Evolutionary conservation across 2,797 vertebrate species (phyloP).

Genomic region (Nannoperca australis): DNA sequence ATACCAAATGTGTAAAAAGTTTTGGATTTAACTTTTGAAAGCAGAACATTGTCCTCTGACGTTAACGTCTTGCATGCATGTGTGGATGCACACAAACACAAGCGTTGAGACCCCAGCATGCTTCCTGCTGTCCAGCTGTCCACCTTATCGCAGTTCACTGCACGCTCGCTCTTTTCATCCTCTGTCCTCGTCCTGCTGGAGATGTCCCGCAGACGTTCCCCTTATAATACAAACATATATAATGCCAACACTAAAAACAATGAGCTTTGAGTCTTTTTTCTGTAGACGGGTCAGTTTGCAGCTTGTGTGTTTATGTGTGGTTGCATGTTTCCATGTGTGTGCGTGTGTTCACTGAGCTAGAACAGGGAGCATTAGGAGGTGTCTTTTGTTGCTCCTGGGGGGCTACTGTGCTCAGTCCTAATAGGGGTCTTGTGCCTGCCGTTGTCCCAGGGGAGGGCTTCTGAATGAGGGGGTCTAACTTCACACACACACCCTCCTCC

Average conservation of each 20-base stretch:
- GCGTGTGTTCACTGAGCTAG: constrained; percentile 80
- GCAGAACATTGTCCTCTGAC: constrained; percentile 55
- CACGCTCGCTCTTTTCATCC: constrained; percentile 65
- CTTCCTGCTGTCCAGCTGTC: constrained; percentile 85
- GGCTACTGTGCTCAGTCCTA: constrained; percentile 85
- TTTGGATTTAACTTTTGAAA: constrained; percentile 39
- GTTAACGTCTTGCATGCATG: constrained; percentile 64
- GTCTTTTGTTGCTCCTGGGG: constrained; percentile 88
- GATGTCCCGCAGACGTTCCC: constrained; percentile 50
- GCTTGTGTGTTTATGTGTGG: constrained; percentile 69
- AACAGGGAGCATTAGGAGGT: constrained; percentile 86
- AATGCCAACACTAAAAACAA: constrained; percentile 62
- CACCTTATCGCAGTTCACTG: constrained; percentile 82
- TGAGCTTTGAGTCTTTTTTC: constrained; percentile 58
- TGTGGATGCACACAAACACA: constrained; percentile 77
- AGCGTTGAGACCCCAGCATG: constrained; percentile 66
- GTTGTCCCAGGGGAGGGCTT: constrained; percentile 85
- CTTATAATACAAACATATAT: constrained; percentile 59
- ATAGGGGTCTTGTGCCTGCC: constrained; percentile 90
- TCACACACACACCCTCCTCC: constrained; percentile 77
- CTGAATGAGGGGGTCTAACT: constrained; percentile 89
- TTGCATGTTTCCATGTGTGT: constrained; percentile 70
- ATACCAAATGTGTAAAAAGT: constrained; percentile 31
- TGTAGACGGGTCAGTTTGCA: constrained; percentile 63
- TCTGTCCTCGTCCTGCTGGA: constrained; percentile 56